Evolutionary conservation across 2,888 invertebrate genomes (phyloP), one percentile per base, ranked within the genome.

Genomic region (Hirtodrosophila confusa): DNA sequence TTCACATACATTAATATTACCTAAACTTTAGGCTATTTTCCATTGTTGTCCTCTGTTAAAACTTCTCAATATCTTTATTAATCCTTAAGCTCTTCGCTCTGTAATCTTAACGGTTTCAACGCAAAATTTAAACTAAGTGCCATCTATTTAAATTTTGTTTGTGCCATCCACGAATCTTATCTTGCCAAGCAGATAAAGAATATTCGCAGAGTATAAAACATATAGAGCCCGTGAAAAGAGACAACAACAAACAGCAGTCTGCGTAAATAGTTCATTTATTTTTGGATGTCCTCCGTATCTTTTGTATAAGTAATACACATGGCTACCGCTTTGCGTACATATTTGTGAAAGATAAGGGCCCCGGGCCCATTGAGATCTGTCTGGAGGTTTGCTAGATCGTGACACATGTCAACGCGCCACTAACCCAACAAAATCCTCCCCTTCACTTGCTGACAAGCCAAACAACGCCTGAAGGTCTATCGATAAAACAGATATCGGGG

Each of bases 221-320:
- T 10, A 44, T 11, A 44, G 12, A 44, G 35, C 24, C 53, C n/a
- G n/a, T 33, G 23, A 40, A 29, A 48, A 48, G 24, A 36, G 29
- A 31, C 17, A 23, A 23, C 17, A 7, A 47, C 47, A 35, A 54
- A 35, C 50, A 61, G 57, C 61, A 57, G 69, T 70, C 83, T 86
- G 58, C 68, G 86, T 79, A 79, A 83, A 79, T 76, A 86, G 55
- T 73, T 80, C 80, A 80, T 60, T 63, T 86, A 80, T 83, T 86
- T 80, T 86, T 63, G 84, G 74, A 37, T 61, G 69, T 45, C 50
- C 9, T 43, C 43, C 35, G 35, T n/a, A 33, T 9, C 37, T 17
- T 39, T 36, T 45, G 4, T 57, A 4, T 73, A 35, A 37, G 41
- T 65, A 72, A 43, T 23, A 58, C 66, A 61, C 63, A 64, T 73